Evolutionary conservation across 2,113 vertebrate genomes (phyloP), one percentile per base, ranked within the genome.

Genomic region (Prietella phreatophila): DNA sequence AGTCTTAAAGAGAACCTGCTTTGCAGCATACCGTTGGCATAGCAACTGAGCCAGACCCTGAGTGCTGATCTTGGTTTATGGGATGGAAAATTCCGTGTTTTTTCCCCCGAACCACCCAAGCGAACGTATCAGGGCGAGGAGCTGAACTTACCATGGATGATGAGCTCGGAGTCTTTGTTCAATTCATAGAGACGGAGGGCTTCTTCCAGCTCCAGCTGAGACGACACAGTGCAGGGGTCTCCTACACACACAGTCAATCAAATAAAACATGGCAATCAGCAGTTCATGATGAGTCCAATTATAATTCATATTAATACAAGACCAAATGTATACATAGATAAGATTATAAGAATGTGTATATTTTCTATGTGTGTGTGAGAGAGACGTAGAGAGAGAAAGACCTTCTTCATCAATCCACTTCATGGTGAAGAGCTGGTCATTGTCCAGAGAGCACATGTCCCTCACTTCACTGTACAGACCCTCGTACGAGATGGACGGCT

Each of bases 321-420:
- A 56, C 17, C 27, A 80, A 50, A 15, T 27, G 14, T 58, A 33
- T 17, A 55, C 11, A 14, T 55, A 55, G 15, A 39, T 17, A 22
- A 13, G 30, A 60, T 82, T 10, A 10, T 9, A 55, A 56, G 6
- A 11, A 4, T 2, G 80, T 10, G n/a, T 33, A 9, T 4, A 17
- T 47, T 4, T 20, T 39, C 13, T 55, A 14, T 14, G n/a, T 5
- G 15, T 55, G 65, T 56, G 79, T 61, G n/a, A 14, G 8, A 19
- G 14, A n/a, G 60, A 20, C 4, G 22, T 15, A 27, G 56, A n/a
- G 20, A 25, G 14, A 27, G 56, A 50, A 65, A 86, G 92, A 99
- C 98, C 98, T 97, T 99, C 98, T 89, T 99, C 98, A 63, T 99
- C 98, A 81, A 99, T 99, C 98, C 98, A 99, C 90, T 99, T 99